These are phyloP conservation scores for Pogona vitticeps DNA, from an alignment of 2,113 vertebrate genomes.

Conservation along the genomic window DNA sequence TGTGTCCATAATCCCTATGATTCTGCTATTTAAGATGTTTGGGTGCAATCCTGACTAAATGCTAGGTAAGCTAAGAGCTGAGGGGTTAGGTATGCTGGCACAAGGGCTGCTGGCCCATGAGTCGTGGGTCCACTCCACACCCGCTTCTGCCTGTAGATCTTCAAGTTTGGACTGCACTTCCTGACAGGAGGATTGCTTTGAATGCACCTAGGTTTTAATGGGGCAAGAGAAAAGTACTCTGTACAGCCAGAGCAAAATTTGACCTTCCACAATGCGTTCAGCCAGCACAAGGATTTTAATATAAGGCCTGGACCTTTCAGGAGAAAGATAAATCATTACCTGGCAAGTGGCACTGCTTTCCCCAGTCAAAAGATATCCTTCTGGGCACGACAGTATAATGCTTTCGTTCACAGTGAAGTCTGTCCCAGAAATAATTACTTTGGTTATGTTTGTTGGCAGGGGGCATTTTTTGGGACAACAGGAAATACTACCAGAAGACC, in stretches of 20 bases:
- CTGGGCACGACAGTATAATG: constrained; percentile 82
- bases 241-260: neutral
- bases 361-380: constrained; percentile 86
- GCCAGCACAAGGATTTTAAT: neutral
- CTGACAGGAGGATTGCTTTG: neutral
- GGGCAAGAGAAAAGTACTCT: neutral
- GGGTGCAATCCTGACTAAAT: no score
- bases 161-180: no score
- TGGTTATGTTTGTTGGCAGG: constrained; percentile 78
- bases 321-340: constrained; percentile 70
- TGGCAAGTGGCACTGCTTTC: constrained; percentile 82
- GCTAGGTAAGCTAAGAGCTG: no score
- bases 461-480: constrained; percentile 84
- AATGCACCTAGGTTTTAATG: neutral
- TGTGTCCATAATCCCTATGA: no score
- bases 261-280: no score
- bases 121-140: no score
- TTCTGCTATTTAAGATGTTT: no score
- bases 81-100: no score
- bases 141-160: no score
- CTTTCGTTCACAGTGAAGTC: constrained; percentile 83
- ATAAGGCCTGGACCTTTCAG: neutral
- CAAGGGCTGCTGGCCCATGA: no score
- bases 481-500: constrained; percentile 84
- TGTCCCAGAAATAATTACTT: constrained; percentile 73